Evolutionary conservation across 2,888 invertebrate genomes (phyloP), one percentile per base, ranked within the genome.

Genomic region (Druceiella hillmani): DNA sequence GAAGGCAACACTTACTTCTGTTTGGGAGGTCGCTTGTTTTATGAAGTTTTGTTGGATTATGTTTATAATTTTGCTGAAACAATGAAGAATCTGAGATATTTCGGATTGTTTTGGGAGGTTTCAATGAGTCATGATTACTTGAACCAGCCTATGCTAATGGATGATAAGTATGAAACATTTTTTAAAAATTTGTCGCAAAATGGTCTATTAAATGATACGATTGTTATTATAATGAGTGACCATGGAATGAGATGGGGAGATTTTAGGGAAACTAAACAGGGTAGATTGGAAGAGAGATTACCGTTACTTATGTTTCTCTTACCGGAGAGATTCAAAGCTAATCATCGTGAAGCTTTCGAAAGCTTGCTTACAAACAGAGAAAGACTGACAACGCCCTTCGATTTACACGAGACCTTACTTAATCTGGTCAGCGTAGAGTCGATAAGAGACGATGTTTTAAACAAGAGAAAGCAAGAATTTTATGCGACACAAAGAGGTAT

Each of bases 221-320:
- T 74, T 4, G 42, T 79, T n/a, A 56, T 86, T n/a, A 55, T 83
- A 2, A 72, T 86, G 71, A 87, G 87, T 54, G 89, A 89, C 53
- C 88, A 89, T 51, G 89, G 89, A 0, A 75, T 86, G 36, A 64
- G 88, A 33, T 87, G 81, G 76, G 87, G 87, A 1, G 66, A 64
- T 3, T 83, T 85, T 45, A 69, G 85, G 1, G 65, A 72, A 41
- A 86, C 87, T 0, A 82, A 80, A 55, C 83, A 86, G 55, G 83
- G 83, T 2, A 66, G 76, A 56, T 70, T 87, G 55, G 88, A 89
- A 59, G 87, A 86, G 54, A 74, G 87, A 26, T 68, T 87, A 37
- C 88, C 89, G 0, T 78, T 86, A 45, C 58, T 87, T 20, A 79
- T 78, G 48, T 52, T 83, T 0, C 56, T 74, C 1, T 61, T 86